These are phyloP conservation scores for Monochamus saltuarius DNA, from an alignment of 1,140 invertebrate species.

Conservation along the genomic window DNA sequence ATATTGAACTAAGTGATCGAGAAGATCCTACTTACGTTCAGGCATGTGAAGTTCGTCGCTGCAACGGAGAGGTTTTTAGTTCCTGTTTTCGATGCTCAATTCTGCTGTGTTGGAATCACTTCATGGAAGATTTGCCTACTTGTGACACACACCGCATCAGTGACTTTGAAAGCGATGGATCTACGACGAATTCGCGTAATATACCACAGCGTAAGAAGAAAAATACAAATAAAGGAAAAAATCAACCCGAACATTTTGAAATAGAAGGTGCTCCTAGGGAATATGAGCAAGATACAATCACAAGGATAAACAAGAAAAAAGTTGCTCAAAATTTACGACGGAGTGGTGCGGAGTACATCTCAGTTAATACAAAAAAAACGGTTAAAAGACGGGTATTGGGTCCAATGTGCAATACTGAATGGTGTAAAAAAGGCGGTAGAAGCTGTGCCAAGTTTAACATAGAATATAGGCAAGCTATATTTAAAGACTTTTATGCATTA, in stretches of 20 bases:
- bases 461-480: no score
- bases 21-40: not conserved
- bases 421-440: slow-evolving; percentile 13
- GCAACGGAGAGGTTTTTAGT: slow-evolving; percentile 1
- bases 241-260: slow-evolving; percentile 1
- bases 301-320: slow-evolving; percentile 1
- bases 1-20: not conserved
- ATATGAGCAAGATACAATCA: not conserved
- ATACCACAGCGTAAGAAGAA: no score
- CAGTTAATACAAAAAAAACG: slow-evolving; percentile 8
- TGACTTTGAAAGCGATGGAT: not conserved
- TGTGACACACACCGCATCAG: not conserved
- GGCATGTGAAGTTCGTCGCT: not conserved
- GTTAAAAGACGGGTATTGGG: not conserved
- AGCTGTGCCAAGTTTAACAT: not conserved
- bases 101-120: slow-evolving; percentile 10
- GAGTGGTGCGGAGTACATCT: slow-evolving; percentile 7
- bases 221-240: not conserved
- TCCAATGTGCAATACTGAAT: not conserved
- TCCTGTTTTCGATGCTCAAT: not conserved
- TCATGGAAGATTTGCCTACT: slow-evolving; percentile 6
- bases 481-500: no score
- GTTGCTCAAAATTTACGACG: slow-evolving; percentile 8
- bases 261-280: slow-evolving; percentile 6
- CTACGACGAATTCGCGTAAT: no score